phyloP scores from a whole-genome alignment of 2,113 vertebrate genomes.

The Eudorcas thomsonii region DNA sequence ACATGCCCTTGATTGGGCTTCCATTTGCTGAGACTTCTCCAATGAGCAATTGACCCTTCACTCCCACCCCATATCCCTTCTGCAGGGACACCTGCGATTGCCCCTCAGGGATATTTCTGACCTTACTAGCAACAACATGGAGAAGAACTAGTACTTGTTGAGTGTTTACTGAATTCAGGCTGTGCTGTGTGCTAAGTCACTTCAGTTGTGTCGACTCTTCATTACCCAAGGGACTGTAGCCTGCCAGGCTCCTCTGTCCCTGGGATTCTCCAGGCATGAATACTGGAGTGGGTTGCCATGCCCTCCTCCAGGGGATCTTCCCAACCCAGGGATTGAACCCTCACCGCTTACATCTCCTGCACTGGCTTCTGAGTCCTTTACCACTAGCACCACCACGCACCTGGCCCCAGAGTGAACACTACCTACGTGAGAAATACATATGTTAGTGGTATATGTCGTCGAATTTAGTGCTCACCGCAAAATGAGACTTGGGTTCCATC shows the following conservation, averaged over 20 bases:
- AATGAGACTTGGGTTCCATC: background rate
- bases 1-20: background rate
- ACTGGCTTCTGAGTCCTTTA: background rate
- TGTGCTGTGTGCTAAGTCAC: background rate
- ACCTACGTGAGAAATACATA: background rate
- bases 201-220: background rate
- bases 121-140: background rate
- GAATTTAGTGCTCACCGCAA: background rate
- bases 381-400: background rate
- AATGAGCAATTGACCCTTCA: fast-evolving
- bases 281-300: background rate
- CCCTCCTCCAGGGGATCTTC: background rate
- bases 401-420: background rate
- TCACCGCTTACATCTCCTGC: background rate
- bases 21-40: background rate
- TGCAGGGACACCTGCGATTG: background rate
- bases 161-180: background rate
- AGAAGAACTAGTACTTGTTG: background rate
- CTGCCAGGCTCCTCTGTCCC: background rate
- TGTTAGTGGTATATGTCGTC: background rate
- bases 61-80: background rate
- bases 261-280: background rate
- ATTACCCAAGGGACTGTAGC: background rate
- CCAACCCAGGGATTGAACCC: background rate
- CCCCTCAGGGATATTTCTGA: background rate